These are phyloP conservation scores for Cyrtodaria siliqua DNA, from an alignment of 2,888 invertebrate genomes.

Conservation along the genomic window DNA sequence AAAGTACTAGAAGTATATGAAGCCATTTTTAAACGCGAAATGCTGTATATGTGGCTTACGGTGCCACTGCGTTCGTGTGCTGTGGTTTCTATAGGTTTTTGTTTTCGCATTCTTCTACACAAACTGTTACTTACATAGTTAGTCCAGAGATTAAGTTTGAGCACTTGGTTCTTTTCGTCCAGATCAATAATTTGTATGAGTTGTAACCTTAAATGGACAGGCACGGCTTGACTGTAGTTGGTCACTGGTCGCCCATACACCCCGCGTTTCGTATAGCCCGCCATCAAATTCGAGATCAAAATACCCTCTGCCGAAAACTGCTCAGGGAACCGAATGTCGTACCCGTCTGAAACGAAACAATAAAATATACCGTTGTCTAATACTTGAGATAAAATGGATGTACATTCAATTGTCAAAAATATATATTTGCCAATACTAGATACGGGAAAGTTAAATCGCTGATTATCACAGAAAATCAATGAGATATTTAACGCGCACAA, in stretches of 20 bases:
- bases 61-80: background rate
- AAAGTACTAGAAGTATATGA: no score
- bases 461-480: no score
- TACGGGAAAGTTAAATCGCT: no score
- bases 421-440: no score
- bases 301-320: slow-evolving; percentile 81
- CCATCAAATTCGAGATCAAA: slow-evolving; percentile 81
- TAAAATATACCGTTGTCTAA: background rate
- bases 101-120: background rate
- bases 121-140: slow-evolving; percentile 83
- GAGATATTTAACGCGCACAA: no score
- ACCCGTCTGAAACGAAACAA: slow-evolving; percentile 26
- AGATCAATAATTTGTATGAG: slow-evolving; percentile 86
- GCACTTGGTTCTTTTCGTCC: slow-evolving; percentile 85
- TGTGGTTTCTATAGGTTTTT: background rate
- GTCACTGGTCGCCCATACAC: slow-evolving; percentile 83
- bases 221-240: slow-evolving; percentile 81
- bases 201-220: slow-evolving; percentile 82
- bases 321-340: slow-evolving; percentile 18
- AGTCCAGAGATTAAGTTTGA: slow-evolving; percentile 85
- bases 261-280: slow-evolving; percentile 81
- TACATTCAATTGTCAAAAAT: no score
- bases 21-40: no score
- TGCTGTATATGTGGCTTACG: no score
- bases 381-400: no score